These are phyloP conservation scores for Styela clava DNA, from an alignment of 23 tunicate species.

Conservation along the genomic window DNA sequence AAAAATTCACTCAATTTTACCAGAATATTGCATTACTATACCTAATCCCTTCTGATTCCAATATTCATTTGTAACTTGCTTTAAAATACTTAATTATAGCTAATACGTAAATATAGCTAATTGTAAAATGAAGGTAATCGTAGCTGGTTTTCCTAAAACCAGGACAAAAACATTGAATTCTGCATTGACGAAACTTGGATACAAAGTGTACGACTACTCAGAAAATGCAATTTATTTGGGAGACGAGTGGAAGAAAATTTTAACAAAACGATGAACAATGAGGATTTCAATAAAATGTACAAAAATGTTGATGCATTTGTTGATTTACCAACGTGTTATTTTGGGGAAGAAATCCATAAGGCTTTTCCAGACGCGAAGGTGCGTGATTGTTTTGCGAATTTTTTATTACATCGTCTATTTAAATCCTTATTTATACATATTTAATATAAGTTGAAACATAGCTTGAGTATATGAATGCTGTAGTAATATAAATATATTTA, in stretches of 20 bases:
- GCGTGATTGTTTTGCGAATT: too few relatives aligned
- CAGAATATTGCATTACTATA: too few relatives aligned
- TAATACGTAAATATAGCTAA: too few relatives aligned
- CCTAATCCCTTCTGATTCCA: too few relatives aligned
- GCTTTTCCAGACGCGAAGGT: not conserved
- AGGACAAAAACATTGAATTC: slow-evolving; percentile 47
- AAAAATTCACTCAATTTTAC: too few relatives aligned
- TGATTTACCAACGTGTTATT: slow-evolving; percentile 30
- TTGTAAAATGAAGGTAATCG: slow-evolving; percentile 59
- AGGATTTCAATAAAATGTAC: slow-evolving; percentile 25
- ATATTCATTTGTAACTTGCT: too few relatives aligned
- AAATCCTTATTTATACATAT: too few relatives aligned
- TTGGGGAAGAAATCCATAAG: slow-evolving; percentile 31
- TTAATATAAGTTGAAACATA: too few relatives aligned
- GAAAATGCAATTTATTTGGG: slow-evolving; percentile 46
- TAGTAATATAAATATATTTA: too few relatives aligned
- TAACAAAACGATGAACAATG: slow-evolving; percentile 32
- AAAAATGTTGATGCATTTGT: slow-evolving; percentile 44
- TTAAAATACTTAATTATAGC: too few relatives aligned
- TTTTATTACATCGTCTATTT: too few relatives aligned
- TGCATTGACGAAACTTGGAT: slow-evolving; percentile 47
- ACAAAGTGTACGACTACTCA: slow-evolving; percentile 62
- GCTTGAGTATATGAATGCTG: too few relatives aligned
- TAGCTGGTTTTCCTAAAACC: slow-evolving; percentile 53
- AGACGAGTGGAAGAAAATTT: slow-evolving; percentile 8